Percentiles rank a stretch among this genome's conserved stretches.
These are phyloP conservation scores for Fragum sueziense DNA, from an alignment of 2,888 invertebrate species.

Conservation along the genomic window DNA sequence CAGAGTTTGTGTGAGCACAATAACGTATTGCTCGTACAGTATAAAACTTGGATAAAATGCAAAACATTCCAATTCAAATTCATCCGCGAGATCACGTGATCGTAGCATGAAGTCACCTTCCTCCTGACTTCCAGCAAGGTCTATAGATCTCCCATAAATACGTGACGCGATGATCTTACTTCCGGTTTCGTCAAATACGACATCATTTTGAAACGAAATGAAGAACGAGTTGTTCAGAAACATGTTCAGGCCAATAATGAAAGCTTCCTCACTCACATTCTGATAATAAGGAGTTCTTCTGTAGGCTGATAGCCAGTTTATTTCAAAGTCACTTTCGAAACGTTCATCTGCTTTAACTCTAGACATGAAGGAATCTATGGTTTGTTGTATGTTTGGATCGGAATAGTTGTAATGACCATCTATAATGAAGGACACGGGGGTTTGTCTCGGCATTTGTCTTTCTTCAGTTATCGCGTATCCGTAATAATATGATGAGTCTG, in stretches of 20 bases:
- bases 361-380: conserved; percentile 15
- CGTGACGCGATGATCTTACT: conserved; percentile 87
- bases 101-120: conserved; percentile 70
- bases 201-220: conserved; percentile 59
- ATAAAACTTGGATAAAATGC: conserved; percentile 69
- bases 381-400: conserved; percentile 7
- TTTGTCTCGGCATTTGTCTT: conserved; percentile 25
- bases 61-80: conserved; percentile 61
- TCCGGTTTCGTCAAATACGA: conserved; percentile 50
- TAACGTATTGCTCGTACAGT: conserved; percentile 75
- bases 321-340: conserved; percentile 37
- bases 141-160: conserved; percentile 93
- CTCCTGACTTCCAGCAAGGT: conserved; percentile 89
- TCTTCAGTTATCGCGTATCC: conserved; percentile 41
- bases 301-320: conserved; percentile 42
- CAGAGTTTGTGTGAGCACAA: conserved; percentile 51
- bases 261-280: conserved; percentile 15
- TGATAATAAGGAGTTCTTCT: conserved; percentile 14
- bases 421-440: conserved; percentile 38
- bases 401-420: conserved; percentile 25
- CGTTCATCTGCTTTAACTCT: conserved; percentile 22
- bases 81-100: conserved; percentile 65
- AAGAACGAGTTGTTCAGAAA: conserved; percentile 30
- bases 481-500: conserved; percentile 50
- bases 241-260: conserved; percentile 32